Percentiles rank a stretch among this genome's conserved stretches.
These are phyloP conservation scores for Pseudochromis fuscus DNA, from an alignment of 2,797 vertebrate genomes.

Conservation along the genomic window DNA sequence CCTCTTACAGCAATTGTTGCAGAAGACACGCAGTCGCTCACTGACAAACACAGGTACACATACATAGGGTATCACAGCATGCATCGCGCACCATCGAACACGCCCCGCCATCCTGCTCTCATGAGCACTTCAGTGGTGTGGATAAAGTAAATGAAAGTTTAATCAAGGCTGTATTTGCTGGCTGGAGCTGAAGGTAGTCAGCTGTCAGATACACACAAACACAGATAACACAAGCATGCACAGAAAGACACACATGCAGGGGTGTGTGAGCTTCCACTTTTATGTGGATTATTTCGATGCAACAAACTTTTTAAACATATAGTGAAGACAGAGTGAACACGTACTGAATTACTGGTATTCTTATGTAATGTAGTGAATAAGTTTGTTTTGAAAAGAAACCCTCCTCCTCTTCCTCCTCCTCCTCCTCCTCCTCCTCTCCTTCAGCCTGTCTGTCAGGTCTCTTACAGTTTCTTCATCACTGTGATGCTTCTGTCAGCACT, in stretches of 20 bases:
- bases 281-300: too few species aligned
- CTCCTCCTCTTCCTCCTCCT: too few species aligned
- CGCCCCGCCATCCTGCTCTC: slow-evolving; percentile 3
- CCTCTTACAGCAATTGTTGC: slow-evolving; percentile 38
- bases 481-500: too few species aligned
- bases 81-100: slow-evolving; percentile 17
- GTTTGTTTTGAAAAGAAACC: too few species aligned
- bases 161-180: slow-evolving; percentile 15
- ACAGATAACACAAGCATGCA: background rate
- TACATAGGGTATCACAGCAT: background rate
- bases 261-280: too few species aligned
- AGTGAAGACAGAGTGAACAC: background rate
- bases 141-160: slow-evolving; percentile 31
- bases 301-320: background rate
- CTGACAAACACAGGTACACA: slow-evolving; percentile 30
- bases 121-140: background rate
- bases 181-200: background rate
- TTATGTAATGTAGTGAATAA: too few species aligned
- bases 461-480: too few species aligned
- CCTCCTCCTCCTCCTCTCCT: too few species aligned
- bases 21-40: slow-evolving; percentile 31
- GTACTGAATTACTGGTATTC: background rate
- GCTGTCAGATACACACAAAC: background rate
- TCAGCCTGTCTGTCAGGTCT: too few species aligned
- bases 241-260: background rate